These are phyloP conservation scores for Eulemur macaco DNA, from an alignment of 2,113 vertebrate genomes.

Conservation along the genomic window DNA sequence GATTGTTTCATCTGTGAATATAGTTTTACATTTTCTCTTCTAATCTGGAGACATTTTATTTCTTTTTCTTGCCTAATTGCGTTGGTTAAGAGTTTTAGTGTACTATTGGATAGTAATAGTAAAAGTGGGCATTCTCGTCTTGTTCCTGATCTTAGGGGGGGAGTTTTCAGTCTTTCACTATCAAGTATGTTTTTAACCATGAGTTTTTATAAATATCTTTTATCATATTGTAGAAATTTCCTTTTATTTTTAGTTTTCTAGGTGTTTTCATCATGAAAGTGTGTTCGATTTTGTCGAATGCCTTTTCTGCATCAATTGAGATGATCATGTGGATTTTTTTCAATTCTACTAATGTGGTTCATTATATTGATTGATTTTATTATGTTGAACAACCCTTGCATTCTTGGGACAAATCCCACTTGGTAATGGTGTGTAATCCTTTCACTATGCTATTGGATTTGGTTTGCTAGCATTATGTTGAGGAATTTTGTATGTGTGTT, in stretches of 20 bases:
- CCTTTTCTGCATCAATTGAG: neutral
- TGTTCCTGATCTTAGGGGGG: neutral
- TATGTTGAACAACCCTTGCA: neutral
- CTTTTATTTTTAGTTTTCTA: neutral
- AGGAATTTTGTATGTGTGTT: neutral
- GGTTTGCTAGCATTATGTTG: neutral
- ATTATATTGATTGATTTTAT: neutral
- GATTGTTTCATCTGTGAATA: neutral
- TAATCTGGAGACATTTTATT: neutral
- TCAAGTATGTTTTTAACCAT: neutral
- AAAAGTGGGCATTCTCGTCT: neutral
- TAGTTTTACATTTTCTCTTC: neutral
- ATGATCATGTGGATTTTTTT: neutral
- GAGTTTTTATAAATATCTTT: neutral
- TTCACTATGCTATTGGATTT: neutral
- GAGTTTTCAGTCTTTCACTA: neutral
- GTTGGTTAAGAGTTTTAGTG: neutral
- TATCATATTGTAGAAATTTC: neutral
- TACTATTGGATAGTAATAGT: neutral
- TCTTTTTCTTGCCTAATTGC: neutral
- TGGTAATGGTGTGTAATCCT: neutral
- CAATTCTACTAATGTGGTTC: neutral
- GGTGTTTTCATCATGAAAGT: neutral
- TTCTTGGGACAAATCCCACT: neutral
- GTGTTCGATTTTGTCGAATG: neutral